Evolutionary conservation across 2,797 vertebrate genomes (phyloP), one percentile per base, ranked within the genome.

Genomic region (Rhinoraja longicauda): DNA sequence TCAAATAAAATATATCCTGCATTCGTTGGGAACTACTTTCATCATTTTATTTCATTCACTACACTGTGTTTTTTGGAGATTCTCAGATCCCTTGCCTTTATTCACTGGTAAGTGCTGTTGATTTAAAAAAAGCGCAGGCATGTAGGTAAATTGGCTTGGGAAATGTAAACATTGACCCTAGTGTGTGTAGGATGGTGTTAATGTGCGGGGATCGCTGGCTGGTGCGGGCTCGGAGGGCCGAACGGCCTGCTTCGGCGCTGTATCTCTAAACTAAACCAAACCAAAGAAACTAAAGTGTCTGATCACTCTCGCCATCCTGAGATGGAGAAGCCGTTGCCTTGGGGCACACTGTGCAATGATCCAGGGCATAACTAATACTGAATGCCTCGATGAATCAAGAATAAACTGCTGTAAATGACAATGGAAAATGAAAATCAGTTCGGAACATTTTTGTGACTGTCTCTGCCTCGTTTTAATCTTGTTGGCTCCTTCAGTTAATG

Each of bases 1-100:
- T 57, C 57, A 59, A 29, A 62, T 57, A 62, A 53, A 53, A 62
- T 15, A 2, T 57, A 86, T 17, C 29, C 1, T 17, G 57, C 13
- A n/a, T 86, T n/a, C 29, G 86, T 86, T 62, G 57, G 57, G 13
- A 86, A 86, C n/a, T n/a, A 62, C 26, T 62, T 86, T 86, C 81
- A 59, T 62, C 29, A 53, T 84, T n/a, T 84, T 57, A n/a, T 84
- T 3, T 29, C 0, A n/a, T n/a, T n/a, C 86, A n/a, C n/a, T 86
- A 67, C 67, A 13, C 13, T 67, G 70, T 57, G 24, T 10, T 32
- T 62, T 53, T 86, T 86, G 19, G 6, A 29, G 57, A 59, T n/a
- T 62, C 59, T 29, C 57, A 62, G n/a, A 86, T n/a, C 4, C n/a
- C 82, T 29, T 59, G 59, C 13, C 12, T 62, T 29, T 53, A 53